Evolutionary conservation across 2,888 invertebrate genomes (phyloP), one percentile per base, ranked within the genome.

Genomic region (Nymphalis polychloros): DNA sequence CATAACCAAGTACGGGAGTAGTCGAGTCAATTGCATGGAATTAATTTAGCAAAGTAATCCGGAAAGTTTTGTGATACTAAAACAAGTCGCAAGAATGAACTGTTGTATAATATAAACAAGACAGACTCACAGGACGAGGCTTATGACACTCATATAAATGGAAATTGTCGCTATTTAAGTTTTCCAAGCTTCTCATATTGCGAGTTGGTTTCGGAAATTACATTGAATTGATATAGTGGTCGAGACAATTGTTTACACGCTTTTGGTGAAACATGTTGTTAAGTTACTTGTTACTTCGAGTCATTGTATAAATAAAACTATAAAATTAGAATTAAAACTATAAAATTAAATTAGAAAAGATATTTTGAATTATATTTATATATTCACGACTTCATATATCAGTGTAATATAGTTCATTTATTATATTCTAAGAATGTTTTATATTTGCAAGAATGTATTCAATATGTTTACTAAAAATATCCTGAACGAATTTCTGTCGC

Each of bases 151-250:
- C 81, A 84, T 89, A 86, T 87, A 88, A 88, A 89, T 88, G 88
- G 84, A 88, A 88, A 89, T 89, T 85, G 89, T 87, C 81, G 81
- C 85, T 81, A 87, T 87, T 83, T 84, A 84, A 88, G 84, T 86
- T 86, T 79, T 73, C 77, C 78, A 75, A 77, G 80, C 77, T 79
- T 75, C 79, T 80, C 80, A 78, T 81, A 80, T 78, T 78, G 80
- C 76, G 76, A 78, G 78, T 76, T 79, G 79, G 78, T 80, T 86
- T 82, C 83, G 85, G 85, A 87, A 86, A 86, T 84, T 83, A 64
- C 63, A 67, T 62, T 65, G 70, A 67, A 65, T 63, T 69, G 72
- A 73, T 68, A 69, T 63, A 70, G 68, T 68, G 61, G 67, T 67
- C 55, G 23, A 68, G 68, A 70, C 60, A 65, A 64, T 70, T 67